A percentile compares a stretch with the other conserved stretches of the same genome.
Evolutionary conservation across 2,888 invertebrate species (phyloP).

Genomic region (Hylaea fasciaria): DNA sequence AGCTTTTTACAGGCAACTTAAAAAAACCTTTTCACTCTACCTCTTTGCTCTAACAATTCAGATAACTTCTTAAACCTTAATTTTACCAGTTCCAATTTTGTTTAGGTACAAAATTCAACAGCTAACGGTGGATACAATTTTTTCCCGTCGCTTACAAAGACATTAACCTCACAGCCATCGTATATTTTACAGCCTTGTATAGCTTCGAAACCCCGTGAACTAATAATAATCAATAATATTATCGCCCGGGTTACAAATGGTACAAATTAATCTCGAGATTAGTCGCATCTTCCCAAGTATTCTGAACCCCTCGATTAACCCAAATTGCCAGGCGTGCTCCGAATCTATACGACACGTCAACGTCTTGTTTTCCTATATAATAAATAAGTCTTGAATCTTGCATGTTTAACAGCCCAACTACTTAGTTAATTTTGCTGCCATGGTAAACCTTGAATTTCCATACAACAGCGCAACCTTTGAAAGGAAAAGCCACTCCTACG

Average conservation of each 20-base stretch:
- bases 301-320: conserved; percentile 24
- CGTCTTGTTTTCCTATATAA: conserved; percentile 7
- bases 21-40: conserved; percentile 1
- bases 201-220: conserved; percentile 5
- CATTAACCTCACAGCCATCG: conserved; percentile 2
- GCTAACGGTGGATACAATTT: not conserved
- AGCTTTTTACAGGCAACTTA: conserved; percentile 27
- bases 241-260: conserved; percentile 10
- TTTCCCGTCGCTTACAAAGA: not conserved
- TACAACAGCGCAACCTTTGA: not conserved
- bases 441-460: not conserved
- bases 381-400: conserved; percentile 1
- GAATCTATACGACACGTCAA: conserved; percentile 20
- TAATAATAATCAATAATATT: conserved; percentile 4
- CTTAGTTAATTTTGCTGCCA: conserved; percentile 3
- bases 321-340: conserved; percentile 27
- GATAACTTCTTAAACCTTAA: too few species aligned
- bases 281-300: conserved; percentile 24
- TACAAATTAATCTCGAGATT: conserved; percentile 21
- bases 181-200: conserved; percentile 3
- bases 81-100: not conserved
- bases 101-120: not conserved
- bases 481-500: conserved; percentile 4
- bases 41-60: not conserved
- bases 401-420: too few species aligned